These are phyloP conservation scores for Melipona beecheii DNA, from an alignment of 2,888 invertebrate species.

Conservation along the genomic window DNA sequence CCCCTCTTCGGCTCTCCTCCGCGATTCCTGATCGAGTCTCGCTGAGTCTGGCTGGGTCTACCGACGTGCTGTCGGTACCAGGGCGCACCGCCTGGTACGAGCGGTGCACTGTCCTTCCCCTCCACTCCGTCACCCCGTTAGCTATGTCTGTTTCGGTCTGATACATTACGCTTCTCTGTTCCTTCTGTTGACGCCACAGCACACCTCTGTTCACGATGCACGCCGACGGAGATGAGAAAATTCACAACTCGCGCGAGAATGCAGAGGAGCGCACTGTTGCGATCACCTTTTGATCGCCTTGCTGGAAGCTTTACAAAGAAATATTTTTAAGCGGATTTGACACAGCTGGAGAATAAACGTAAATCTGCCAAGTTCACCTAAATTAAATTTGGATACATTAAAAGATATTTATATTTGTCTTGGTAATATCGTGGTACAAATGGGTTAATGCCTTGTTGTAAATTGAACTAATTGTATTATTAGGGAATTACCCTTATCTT, in stretches of 20 bases:
- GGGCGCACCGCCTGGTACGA: slow-evolving; percentile 82
- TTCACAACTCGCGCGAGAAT: slow-evolving; percentile 22
- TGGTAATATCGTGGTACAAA: background rate
- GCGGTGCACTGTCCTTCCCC: slow-evolving; percentile 71
- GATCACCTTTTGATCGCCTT: background rate
- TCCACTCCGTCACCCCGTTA: slow-evolving; percentile 36
- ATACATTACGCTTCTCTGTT: slow-evolving; percentile 11
- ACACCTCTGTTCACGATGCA: slow-evolving; percentile 27
- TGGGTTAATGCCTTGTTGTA: too few species aligned
- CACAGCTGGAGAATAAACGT: too few species aligned
- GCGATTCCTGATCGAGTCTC: slow-evolving; percentile 50
- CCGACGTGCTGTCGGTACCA: slow-evolving; percentile 75
- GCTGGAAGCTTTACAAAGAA: background rate
- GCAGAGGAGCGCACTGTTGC: background rate
- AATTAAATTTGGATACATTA: background rate
- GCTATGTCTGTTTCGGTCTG: slow-evolving; percentile 38
- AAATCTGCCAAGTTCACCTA: background rate
- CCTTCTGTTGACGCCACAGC: slow-evolving; percentile 22
- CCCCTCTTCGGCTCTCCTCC: slow-evolving; percentile 50
- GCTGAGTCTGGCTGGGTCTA: slow-evolving; percentile 53
- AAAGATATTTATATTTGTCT: background rate
- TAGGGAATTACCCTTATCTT: background rate
- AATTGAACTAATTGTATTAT: background rate
- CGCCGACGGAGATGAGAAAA: slow-evolving; percentile 46
- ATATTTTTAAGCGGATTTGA: background rate